Evolutionary conservation across 2,888 invertebrate species (phyloP), one percentile per base, ranked within the genome.

Genomic region (Polymixis lichenea): DNA sequence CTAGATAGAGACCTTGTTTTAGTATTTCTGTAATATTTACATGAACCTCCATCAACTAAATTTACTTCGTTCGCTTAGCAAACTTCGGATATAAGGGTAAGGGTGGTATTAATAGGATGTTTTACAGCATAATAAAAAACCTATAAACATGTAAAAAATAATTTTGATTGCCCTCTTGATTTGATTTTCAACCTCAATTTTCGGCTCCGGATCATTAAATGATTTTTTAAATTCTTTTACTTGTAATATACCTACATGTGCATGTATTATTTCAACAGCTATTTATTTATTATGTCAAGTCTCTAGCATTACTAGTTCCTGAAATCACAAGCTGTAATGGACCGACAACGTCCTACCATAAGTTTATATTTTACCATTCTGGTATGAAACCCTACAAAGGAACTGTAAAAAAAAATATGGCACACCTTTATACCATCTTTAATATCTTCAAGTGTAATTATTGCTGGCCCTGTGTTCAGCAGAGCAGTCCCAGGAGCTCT

Each of bases 391-490:
- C 19, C 17, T 13, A 46, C 6, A 49, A 49, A 9, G 2, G 4
- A 66, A 49, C n/a, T n/a, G 6, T 25, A 32, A 65, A 69, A 46
- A n/a, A n/a, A n/a, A 32, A 28, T 0, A 46, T 55, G 2, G 55
- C 55, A 64, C 86, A 97, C 97, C 95, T 98, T 98, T 56, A 98
- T 97, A 56, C 98, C 97, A 84, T 98, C 97, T 93, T 98, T 97
- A 32, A 98, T 96, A 87, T 98, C 97, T 25, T 97, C 97, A 6
- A 98, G 93, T 4, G 97, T 97, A 74, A 98, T 97, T 58, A 96
- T 83, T 56, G 94, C 93, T 8, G 95, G 94, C n/a, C 92, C 94
- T 49, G 87, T 78, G 0, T 86, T 86, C 66, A 89, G 88, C 22
- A 92, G 83, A 58, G 88, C 88, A n/a, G 88, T 80, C 2, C 84